These are phyloP conservation scores for Torymus tubicola DNA, from an alignment of 2,888 invertebrate species.

Conservation along the genomic window DNA sequence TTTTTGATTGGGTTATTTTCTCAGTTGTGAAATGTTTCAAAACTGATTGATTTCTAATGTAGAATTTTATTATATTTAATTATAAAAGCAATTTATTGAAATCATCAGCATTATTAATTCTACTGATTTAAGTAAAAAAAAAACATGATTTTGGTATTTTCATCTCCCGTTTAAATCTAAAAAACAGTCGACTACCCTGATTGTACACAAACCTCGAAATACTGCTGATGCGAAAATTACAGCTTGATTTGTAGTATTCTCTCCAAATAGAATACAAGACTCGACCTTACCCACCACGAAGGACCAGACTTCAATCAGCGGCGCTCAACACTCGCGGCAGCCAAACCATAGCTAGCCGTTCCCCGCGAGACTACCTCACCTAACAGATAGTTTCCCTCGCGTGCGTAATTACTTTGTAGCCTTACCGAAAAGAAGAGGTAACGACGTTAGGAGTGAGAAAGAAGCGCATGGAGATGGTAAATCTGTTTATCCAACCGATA, in stretches of 20 bases:
- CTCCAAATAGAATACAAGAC: not conserved
- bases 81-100: too few relatives aligned
- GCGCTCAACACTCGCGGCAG: not conserved
- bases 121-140: too few relatives aligned
- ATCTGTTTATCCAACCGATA: slow-evolving; percentile 72
- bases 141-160: too few relatives aligned
- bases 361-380: slow-evolving; percentile 57
- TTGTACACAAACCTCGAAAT: too few relatives aligned
- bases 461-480: slow-evolving; percentile 56
- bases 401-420: slow-evolving; percentile 62
- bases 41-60: too few relatives aligned
- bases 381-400: slow-evolving; percentile 60
- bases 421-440: slow-evolving; percentile 47
- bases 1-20: too few relatives aligned
- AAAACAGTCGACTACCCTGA: not conserved
- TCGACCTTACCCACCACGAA: too few relatives aligned
- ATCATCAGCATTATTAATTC: too few relatives aligned
- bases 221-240: too few relatives aligned
- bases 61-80: too few relatives aligned
- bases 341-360: slow-evolving; percentile 14
- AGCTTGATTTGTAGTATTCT: not conserved
- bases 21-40: too few relatives aligned
- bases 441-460: slow-evolving; percentile 12
- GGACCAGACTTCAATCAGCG: slow-evolving; percentile 39
- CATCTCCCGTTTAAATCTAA: not conserved